phyloP scores from a whole-genome alignment of 2,797 vertebrate genomes.

The Labeo calbasu region DNA sequence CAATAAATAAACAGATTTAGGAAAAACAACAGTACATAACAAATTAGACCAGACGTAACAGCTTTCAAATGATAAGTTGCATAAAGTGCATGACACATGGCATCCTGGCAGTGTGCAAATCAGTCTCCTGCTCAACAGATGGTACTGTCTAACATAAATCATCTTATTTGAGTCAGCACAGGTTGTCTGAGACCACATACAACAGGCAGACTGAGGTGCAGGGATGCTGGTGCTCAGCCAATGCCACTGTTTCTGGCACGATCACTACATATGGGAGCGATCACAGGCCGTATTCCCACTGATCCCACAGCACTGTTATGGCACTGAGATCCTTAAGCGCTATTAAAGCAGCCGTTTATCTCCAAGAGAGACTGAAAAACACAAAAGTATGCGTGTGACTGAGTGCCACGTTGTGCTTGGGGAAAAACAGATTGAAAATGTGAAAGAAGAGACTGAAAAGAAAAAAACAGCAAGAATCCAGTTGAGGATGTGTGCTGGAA shows the following conservation, averaged over 20 bases:
- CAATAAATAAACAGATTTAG: neutral
- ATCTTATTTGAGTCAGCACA: constrained; percentile 23
- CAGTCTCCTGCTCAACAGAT: constrained; percentile 27
- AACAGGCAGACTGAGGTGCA: constrained; percentile 39
- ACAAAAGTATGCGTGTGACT: constrained; percentile 18
- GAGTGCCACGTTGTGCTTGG: constrained; percentile 34
- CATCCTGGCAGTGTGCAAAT: constrained; percentile 12
- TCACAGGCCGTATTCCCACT: constrained; percentile 40
- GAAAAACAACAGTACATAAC: neutral
- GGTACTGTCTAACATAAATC: constrained; percentile 39
- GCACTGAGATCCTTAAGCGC: constrained; percentile 27
- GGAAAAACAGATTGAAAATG: constrained; percentile 39
- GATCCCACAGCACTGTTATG: constrained; percentile 34
- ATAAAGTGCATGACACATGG: constrained; percentile 26
- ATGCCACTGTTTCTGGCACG: constrained; percentile 50
- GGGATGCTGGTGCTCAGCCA: constrained; percentile 32
- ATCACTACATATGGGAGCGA: constrained; percentile 45
- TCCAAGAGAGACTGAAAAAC: neutral
- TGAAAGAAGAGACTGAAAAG: constrained; percentile 22
- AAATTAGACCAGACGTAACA: neutral
- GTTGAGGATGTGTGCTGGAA: constrained; percentile 53
- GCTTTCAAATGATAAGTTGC: constrained; percentile 24
- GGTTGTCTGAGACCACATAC: constrained; percentile 32
- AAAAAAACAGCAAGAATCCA: constrained; percentile 16
- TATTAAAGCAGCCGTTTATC: constrained; percentile 39